Base-by-base conservation (phyloP, 2,888 invertebrate species). In the Apamea sordens region DNA sequence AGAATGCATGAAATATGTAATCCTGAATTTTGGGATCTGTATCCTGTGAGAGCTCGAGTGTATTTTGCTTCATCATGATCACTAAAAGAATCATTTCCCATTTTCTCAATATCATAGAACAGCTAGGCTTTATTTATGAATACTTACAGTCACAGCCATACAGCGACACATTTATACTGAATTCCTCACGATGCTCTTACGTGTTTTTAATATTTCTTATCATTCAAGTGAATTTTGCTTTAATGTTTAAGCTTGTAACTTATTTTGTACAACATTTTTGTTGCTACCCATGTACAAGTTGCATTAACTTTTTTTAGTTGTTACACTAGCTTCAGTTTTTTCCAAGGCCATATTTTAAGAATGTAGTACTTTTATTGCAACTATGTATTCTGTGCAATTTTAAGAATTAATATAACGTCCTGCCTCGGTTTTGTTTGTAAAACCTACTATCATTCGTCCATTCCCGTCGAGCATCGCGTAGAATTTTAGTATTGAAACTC, bases 1-100 rank as follows among this genome's bases (percentile, higher is more conserved):
- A 94, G 92, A 94, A 92, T 93, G 93, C 94, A 93, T 95, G 93
- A 94, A 93, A 93, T 92, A 94, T 95, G 93, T 95, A 94, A 94
- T 94, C 94, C 95, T 93, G 93, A 94, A 92, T 91, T 91, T 93
- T 93, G 93, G 95, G 94, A 94, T 94, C 88, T 93, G 90, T 93
- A 92, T 92, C 92, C 93, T 93, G 92, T 93, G 94, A 94, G 94
- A 95, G 93, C 94, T 95, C 92, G 93, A 94, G 93, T 94, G 92
- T 92, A 92, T 92, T 32, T 32, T 93, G 96, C 95, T 95, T 95
- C 92, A 92, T 91, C 91, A 91, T 87, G 90, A 89, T 88, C 93
- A 93, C 91, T 88, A 87, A 87, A 91, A 89, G 90, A 90, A 91
- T 91, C 85, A 89, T 92, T 92, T 92, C 90, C 88, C 89, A 90